These are phyloP conservation scores for Dendroctonus ponderosae DNA, from an alignment of 1,140 invertebrate genomes.

Conservation along the genomic window DNA sequence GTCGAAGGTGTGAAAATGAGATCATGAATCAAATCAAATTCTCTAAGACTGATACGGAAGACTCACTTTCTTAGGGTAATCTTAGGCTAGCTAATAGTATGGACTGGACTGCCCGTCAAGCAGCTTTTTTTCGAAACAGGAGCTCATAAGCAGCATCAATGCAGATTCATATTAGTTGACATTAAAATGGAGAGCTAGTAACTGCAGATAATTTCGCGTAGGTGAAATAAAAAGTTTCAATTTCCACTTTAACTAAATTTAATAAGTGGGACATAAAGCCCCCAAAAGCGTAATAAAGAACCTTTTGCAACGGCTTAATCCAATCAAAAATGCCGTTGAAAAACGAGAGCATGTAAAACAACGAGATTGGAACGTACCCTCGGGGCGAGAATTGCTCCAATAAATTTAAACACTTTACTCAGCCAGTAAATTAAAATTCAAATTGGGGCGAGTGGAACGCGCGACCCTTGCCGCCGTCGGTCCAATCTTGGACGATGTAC, in stretches of 20 bases:
- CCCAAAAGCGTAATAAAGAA: conserved; percentile 10
- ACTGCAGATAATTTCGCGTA: too few species aligned
- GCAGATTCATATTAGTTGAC: too few species aligned
- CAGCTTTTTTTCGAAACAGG: too few species aligned
- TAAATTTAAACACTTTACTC: conserved; percentile 47
- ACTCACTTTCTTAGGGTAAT: too few species aligned
- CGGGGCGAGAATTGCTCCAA: conserved; percentile 37
- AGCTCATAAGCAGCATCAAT: too few species aligned
- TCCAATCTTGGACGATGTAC: conserved; percentile 50
- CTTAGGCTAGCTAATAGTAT: too few species aligned
- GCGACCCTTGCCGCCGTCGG: conserved; percentile 19
- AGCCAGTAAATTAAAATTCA: conserved; percentile 52
- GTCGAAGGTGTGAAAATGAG: too few species aligned
- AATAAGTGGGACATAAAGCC: conserved; percentile 4
- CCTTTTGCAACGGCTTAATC: conserved; percentile 31
- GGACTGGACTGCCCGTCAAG: too few species aligned
- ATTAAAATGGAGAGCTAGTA: too few species aligned
- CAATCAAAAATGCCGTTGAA: conserved; percentile 35
- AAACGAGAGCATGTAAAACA: conserved; percentile 29
- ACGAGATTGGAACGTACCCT: conserved; percentile 33
- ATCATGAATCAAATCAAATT: too few species aligned
- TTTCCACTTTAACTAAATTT: background rate
- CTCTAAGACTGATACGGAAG: too few species aligned
- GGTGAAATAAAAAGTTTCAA: too few species aligned
- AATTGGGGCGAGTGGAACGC: conserved; percentile 45